Evolutionary conservation across 2,113 vertebrate genomes (phyloP).

Genomic region (Ornithorhynchus anatinus): DNA sequence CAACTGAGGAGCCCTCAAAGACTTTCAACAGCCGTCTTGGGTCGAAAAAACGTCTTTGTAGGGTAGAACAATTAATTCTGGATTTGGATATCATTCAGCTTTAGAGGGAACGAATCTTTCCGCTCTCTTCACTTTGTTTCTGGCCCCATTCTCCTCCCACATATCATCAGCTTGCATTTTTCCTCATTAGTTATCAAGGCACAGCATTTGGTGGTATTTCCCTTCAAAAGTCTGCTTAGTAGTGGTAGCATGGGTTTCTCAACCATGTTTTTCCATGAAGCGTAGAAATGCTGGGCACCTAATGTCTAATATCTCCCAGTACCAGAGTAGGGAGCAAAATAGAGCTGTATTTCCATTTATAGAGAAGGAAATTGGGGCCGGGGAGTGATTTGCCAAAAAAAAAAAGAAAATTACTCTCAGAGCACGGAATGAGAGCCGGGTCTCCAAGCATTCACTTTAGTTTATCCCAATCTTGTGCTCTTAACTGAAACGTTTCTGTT

Average conservation of each 20-base stretch:
- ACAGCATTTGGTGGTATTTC: neutral
- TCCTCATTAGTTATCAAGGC: neutral
- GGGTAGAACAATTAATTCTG: neutral
- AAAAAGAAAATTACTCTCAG: too few species aligned
- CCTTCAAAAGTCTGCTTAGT: neutral
- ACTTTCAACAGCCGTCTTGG: conserved; percentile 52
- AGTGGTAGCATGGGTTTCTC: neutral
- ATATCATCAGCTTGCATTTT: neutral
- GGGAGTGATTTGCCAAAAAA: too few species aligned
- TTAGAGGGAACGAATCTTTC: too few species aligned
- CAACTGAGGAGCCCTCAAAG: conserved; percentile 1
- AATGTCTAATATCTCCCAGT: neutral
- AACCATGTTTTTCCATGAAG: neutral
- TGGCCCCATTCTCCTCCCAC: conserved; percentile 43
- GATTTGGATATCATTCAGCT: neutral
- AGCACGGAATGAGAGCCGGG: too few species aligned
- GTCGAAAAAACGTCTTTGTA: neutral
- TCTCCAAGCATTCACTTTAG: too few species aligned
- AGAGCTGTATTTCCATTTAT: too few species aligned
- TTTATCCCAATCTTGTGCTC: too few species aligned
- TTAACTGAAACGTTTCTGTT: too few species aligned
- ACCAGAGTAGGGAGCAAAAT: neutral
- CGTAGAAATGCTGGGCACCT: too few species aligned
- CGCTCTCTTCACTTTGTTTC: conserved; percentile 31
- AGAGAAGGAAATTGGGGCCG: too few species aligned